A percentile compares a stretch with the other conserved stretches of the same genome.
Evolutionary conservation across 1,140 invertebrate genomes (phyloP).

Genomic region (Drosophila quadrilineata): DNA sequence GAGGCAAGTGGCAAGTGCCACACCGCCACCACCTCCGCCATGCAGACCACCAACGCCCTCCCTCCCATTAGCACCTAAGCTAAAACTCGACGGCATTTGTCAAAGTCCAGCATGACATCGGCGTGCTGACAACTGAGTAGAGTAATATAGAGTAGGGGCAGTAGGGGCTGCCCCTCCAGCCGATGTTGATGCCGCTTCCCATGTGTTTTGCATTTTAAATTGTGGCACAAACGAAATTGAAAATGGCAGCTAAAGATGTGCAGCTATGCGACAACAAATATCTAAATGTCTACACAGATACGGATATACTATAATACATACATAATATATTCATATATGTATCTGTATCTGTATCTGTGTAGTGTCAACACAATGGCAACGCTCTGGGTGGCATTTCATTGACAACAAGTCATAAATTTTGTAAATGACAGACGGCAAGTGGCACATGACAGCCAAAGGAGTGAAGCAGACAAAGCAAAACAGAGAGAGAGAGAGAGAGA

Average conservation of each 20-base stretch:
- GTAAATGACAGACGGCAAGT: slow-evolving; percentile 70
- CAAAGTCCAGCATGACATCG: slow-evolving; percentile 54
- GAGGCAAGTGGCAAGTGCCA: background rate
- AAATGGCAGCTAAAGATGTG: slow-evolving; percentile 74
- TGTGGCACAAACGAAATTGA: slow-evolving; percentile 74
- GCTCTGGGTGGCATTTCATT: slow-evolving; percentile 73
- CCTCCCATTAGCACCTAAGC: slow-evolving; percentile 76
- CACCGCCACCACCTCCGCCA: background rate
- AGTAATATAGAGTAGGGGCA: too few relatives aligned
- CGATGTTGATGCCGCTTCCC: too few relatives aligned
- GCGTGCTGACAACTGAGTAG: slow-evolving; percentile 18
- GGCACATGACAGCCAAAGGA: slow-evolving; percentile 38
- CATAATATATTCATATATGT: slow-evolving; percentile 5
- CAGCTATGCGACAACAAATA: slow-evolving; percentile 66
- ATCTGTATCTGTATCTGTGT: slow-evolving; percentile 30
- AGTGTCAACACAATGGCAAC: slow-evolving; percentile 72
- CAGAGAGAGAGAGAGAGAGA: background rate
- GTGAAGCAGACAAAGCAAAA: background rate
- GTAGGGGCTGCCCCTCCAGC: too few relatives aligned
- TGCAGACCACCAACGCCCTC: slow-evolving; percentile 47
- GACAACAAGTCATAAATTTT: slow-evolving; percentile 73
- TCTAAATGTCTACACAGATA: slow-evolving; percentile 28
- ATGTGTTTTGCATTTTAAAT: slow-evolving; percentile 78
- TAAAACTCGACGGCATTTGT: slow-evolving; percentile 65
- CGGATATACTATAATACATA: too few relatives aligned